Base-by-base conservation (phyloP, 2,888 invertebrate species). In the Acleris sparsana region DNA sequence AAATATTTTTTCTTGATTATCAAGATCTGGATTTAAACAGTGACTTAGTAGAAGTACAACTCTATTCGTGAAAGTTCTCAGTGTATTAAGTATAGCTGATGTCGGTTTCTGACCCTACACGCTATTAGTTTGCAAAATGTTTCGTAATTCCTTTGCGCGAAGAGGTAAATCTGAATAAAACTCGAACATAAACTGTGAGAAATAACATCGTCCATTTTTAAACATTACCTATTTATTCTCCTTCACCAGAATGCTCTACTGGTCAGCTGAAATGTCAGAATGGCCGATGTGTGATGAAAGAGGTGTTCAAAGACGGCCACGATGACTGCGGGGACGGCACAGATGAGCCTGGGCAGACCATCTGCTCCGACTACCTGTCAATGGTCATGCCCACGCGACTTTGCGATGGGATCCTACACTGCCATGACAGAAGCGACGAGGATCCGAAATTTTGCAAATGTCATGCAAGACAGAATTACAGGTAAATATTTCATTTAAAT, bases 391-490 rank as follows among this genome's bases (percentile, higher is more conserved):
- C 96, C 0, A 88, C 93, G 0, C 94, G 94, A 72, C 88, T 97
- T 5, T 97, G 97, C 79, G 96, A 97, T 77, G 96, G 96, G 0
- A 88, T 94, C 6, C 88, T 96, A 7, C 95, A 97, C 78, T 97
- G 97, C 77, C 87, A 93, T 70, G 97, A 97, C 78, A 95, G 95
- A 72, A 94, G 94, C 61, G 97, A 97, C 75, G 97, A 97, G 79
- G 93, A 94, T 70, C 94, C 95, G 0, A 84, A 88, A 71, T 82
- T 92, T 22, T 96, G 97, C 78, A 92, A 92, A 67, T 96, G 96
- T 77, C 94, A 86, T 68, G 82, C 89, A 0, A 87, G 86, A 57
- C 75, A 73, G 53, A 78, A 75, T 46, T 85, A 80, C 53, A 85
- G 78, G 89, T 93, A 69, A 39, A 82, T 83, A 17, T 1, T 33